Evolutionary conservation across 1,140 invertebrate genomes (phyloP).

Genomic region (Halictus rubicundus): DNA sequence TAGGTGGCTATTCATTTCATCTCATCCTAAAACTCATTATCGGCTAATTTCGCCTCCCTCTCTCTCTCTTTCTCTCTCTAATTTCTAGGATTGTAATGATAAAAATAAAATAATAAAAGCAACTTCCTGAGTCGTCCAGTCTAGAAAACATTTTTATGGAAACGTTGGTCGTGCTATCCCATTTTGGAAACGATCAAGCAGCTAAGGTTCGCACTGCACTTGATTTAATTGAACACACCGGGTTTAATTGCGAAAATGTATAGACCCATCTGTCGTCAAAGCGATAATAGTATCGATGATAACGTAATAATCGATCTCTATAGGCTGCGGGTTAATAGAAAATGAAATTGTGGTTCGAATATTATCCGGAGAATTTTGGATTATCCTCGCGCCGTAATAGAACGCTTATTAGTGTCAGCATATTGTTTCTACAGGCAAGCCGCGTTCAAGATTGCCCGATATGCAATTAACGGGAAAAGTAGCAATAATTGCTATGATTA

Average conservation of each 20-base stretch:
- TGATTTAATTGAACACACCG: slow-evolving; percentile 40
- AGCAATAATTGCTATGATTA: slow-evolving; percentile 46
- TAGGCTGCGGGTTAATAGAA: slow-evolving; percentile 60
- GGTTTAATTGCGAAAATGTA: slow-evolving; percentile 51
- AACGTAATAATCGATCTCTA: slow-evolving; percentile 60
- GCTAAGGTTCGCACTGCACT: not conserved
- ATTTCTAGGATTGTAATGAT: too few species aligned
- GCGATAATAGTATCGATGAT: slow-evolving; percentile 52
- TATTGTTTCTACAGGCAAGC: slow-evolving; percentile 60
- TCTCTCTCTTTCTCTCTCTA: too few species aligned
- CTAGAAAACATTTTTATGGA: too few species aligned
- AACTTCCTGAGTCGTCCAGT: too few species aligned
- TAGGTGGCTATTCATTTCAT: too few species aligned
- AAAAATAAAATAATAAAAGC: too few species aligned
- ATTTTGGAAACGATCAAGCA: too few species aligned
- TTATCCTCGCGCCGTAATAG: slow-evolving; percentile 64
- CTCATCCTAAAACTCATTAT: too few species aligned
- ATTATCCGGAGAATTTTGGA: slow-evolving; percentile 63
- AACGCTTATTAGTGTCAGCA: slow-evolving; percentile 59
- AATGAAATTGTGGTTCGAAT: slow-evolving; percentile 64
- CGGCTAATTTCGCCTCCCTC: too few species aligned
- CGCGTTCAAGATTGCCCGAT: slow-evolving; percentile 50
- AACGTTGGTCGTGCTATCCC: too few species aligned
- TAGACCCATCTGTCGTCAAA: slow-evolving; percentile 30
- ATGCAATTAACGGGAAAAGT: slow-evolving; percentile 48